phyloP scores from a whole-genome alignment of 1,140 invertebrate genomes.

The Ylistrum balloti region DNA sequence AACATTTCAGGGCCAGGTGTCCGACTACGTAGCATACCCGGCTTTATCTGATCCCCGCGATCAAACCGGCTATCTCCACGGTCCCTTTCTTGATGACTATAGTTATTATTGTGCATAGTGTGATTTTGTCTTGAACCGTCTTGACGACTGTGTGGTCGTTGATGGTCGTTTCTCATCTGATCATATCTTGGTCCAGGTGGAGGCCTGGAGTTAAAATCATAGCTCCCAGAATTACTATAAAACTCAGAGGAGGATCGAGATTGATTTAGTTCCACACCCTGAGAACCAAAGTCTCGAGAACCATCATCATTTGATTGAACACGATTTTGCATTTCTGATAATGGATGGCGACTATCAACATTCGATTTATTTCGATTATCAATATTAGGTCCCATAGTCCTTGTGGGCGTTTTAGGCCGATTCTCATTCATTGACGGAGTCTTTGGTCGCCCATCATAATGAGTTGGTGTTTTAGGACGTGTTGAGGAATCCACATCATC shows the following conservation, averaged over 20 bases:
- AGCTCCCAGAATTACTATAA: slow-evolving; percentile 60
- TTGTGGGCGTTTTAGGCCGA: slow-evolving; percentile 60
- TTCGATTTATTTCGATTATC: slow-evolving; percentile 60
- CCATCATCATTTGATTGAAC: slow-evolving; percentile 64
- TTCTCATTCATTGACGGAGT: slow-evolving; percentile 63
- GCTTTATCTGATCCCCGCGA: slow-evolving; percentile 67
- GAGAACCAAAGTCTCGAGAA: slow-evolving; percentile 55
- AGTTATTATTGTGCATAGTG: slow-evolving; percentile 67
- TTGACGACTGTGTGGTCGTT: slow-evolving; percentile 45
- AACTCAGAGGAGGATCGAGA: slow-evolving; percentile 64
- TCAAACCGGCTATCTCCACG: slow-evolving; percentile 63
- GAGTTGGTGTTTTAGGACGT: slow-evolving; percentile 73
- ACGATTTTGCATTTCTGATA: slow-evolving; percentile 57
- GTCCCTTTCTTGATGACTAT: slow-evolving; percentile 63
- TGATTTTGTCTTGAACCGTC: slow-evolving; percentile 59
- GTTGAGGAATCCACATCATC: slow-evolving; percentile 66
- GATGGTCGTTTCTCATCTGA: slow-evolving; percentile 61
- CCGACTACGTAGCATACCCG: slow-evolving; percentile 79
- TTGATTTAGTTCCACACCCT: slow-evolving; percentile 66
- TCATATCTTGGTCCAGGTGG: slow-evolving; percentile 75
- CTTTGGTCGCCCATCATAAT: slow-evolving; percentile 71
- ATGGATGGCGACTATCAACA: slow-evolving; percentile 47
- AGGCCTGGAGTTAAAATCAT: slow-evolving; percentile 66
- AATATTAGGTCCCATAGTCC: slow-evolving; percentile 53
- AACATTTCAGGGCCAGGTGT: slow-evolving; percentile 82